Conservation (phyloP, 2,888 invertebrate species). For the Oasisia sp. region DNA sequence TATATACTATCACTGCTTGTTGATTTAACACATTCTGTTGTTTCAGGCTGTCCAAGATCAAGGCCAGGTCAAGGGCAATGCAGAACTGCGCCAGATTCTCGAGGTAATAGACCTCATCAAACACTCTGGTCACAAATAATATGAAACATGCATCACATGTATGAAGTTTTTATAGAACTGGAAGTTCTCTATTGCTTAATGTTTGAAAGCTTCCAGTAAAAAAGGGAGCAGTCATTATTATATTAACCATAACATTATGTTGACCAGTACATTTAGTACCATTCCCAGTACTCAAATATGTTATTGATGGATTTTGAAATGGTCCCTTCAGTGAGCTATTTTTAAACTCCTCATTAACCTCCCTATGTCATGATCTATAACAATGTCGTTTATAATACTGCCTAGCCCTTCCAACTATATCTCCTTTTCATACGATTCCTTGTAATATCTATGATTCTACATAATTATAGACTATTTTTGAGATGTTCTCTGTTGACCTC, state of each 20-base stretch:
- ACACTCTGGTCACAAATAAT: neutral
- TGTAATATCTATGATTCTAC: neutral
- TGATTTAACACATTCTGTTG: neutral
- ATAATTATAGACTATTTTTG: neutral
- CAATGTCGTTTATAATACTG: too few species aligned
- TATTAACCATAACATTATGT: neutral
- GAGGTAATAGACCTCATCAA: slow-evolving; percentile 44
- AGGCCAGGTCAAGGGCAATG: slow-evolving; percentile 55
- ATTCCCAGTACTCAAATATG: neutral
- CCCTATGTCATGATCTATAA: neutral
- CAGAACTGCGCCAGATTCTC: slow-evolving; percentile 58
- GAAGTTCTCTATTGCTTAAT: neutral
- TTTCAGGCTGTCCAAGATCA: slow-evolving; percentile 52
- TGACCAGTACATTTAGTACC: neutral
- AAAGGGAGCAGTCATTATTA: slow-evolving; percentile 13
- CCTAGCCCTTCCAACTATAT: neutral
- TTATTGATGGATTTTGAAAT: neutral
- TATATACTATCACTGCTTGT: neutral
- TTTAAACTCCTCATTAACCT: neutral
- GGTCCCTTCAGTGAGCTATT: neutral
- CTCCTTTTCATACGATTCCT: neutral
- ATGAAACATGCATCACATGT: neutral
- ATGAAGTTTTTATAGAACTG: neutral
- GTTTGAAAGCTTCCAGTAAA: neutral
- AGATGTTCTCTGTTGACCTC: neutral